A percentile compares a stretch with the other conserved stretches of the same genome.
Evolutionary conservation across 2,888 invertebrate species (phyloP).

Genomic region (Tanytarsus gracilentus): DNA sequence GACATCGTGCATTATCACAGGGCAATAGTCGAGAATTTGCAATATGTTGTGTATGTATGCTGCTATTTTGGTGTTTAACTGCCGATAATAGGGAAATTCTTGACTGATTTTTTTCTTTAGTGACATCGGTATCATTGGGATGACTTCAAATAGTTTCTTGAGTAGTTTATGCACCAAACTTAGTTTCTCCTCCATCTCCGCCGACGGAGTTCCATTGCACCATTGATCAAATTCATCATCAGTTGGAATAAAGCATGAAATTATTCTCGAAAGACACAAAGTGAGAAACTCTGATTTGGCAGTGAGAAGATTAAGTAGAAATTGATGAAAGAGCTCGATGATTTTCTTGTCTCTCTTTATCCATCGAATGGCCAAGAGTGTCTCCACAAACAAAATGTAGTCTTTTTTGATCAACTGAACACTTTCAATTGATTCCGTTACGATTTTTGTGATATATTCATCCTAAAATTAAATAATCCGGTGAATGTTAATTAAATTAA

Average conservation of each 20-base stretch:
- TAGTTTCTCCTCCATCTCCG: constrained; percentile 49
- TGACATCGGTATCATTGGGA: constrained; percentile 59
- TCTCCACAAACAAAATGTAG: constrained; percentile 51
- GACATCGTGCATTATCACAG: constrained; percentile 58
- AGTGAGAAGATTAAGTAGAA: constrained; percentile 57
- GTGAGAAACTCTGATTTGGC: constrained; percentile 58
- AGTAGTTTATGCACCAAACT: constrained; percentile 54
- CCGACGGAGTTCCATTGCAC: constrained; percentile 50
- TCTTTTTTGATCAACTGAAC: constrained; percentile 50
- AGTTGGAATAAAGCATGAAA: constrained; percentile 50
- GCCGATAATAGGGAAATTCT: constrained; percentile 69
- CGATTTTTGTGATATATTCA: constrained; percentile 47
- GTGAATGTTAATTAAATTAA: neutral
- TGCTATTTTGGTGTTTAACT: constrained; percentile 56
- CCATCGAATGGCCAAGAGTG: constrained; percentile 53
- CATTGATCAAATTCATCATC: constrained; percentile 49
- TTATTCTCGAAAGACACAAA: constrained; percentile 51
- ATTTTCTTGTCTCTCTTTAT: constrained; percentile 44
- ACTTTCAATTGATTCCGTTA: constrained; percentile 49
- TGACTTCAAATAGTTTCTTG: constrained; percentile 38
- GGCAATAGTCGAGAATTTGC: constrained; percentile 64
- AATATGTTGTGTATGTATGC: constrained; percentile 71
- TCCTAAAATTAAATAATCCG: constrained; percentile 43
- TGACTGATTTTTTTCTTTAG: constrained; percentile 54
- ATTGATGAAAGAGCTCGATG: constrained; percentile 52